These are phyloP conservation scores for Aphaenogaster ashmeadi DNA, from an alignment of 1,140 invertebrate genomes.

Conservation along the genomic window DNA sequence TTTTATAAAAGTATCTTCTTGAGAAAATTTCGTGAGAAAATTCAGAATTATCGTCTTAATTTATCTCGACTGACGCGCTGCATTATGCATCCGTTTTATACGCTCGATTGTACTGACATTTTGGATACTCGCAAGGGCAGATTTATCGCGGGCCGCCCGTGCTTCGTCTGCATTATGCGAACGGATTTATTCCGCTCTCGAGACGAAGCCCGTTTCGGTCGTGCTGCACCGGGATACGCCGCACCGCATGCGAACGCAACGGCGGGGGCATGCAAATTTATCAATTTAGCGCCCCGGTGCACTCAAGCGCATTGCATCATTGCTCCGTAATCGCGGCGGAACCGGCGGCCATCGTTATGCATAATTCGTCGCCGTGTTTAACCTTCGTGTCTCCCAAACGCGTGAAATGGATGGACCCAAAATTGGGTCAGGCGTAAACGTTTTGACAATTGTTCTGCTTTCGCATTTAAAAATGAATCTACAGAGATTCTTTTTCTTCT, in stretches of 20 bases:
- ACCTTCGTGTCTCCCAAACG: neutral
- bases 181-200: conserved; percentile 55
- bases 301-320: conserved; percentile 80
- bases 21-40: neutral
- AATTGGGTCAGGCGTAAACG: conserved; percentile 2
- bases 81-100: conserved; percentile 12
- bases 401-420: neutral
- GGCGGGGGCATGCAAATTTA: conserved; percentile 83
- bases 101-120: conserved; percentile 33
- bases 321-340: conserved; percentile 72
- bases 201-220: conserved; percentile 37
- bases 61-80: neutral
- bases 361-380: conserved; percentile 19
- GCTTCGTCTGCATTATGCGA: conserved; percentile 46
- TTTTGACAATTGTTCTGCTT: neutral
- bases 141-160: conserved; percentile 39
- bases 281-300: conserved; percentile 83
- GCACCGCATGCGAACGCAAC: conserved; percentile 17
- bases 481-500: neutral
- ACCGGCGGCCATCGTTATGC: conserved; percentile 37
- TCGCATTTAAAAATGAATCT: neutral
- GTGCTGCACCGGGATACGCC: conserved; percentile 3
- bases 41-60: neutral
- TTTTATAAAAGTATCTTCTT: neutral
- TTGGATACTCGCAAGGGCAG: neutral